These are phyloP conservation scores for Adoxophyes honmai DNA, from an alignment of 1,140 invertebrate genomes.

Conservation along the genomic window DNA sequence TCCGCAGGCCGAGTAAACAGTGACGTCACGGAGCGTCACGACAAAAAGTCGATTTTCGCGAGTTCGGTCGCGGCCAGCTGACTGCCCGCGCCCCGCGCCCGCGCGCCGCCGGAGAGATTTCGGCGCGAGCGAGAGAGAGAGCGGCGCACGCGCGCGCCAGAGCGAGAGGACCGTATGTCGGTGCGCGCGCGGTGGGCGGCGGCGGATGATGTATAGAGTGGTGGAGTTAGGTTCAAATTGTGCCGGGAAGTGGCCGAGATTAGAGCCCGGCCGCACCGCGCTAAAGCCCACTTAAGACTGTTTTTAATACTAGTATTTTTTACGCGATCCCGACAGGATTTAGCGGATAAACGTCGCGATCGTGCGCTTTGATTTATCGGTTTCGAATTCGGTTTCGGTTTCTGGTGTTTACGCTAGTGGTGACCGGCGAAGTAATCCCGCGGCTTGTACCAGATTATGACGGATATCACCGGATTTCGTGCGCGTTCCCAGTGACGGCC, in stretches of 20 bases:
- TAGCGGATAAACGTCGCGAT: slow-evolving; percentile 70
- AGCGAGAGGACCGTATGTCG: slow-evolving; percentile 41
- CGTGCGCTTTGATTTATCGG: slow-evolving; percentile 74
- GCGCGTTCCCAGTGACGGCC: slow-evolving; percentile 50
- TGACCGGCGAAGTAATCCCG: slow-evolving; percentile 63
- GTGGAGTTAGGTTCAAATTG: slow-evolving; percentile 83
- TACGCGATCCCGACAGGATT: slow-evolving; percentile 75
- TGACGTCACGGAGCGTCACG: slow-evolving; percentile 74
- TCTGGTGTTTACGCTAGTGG: slow-evolving; percentile 71
- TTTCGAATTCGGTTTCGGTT: slow-evolving; percentile 56
- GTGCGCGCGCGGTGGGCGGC: slow-evolving; percentile 57
- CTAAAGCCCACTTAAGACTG: slow-evolving; percentile 76
- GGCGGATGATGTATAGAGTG: slow-evolving; percentile 82
- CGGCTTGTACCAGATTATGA: slow-evolving; percentile 69
- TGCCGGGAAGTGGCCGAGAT: slow-evolving; percentile 83
- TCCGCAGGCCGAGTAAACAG: slow-evolving; percentile 65
- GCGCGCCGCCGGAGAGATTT: slow-evolving; percentile 59
- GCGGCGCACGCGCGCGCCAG: slow-evolving; percentile 32
- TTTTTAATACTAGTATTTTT: slow-evolving; percentile 77
- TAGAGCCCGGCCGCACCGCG: slow-evolving; percentile 76
- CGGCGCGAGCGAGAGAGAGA: slow-evolving; percentile 44
- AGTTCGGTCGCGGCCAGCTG: slow-evolving; percentile 74
- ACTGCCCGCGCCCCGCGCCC: slow-evolving; percentile 51
- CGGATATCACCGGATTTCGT: slow-evolving; percentile 67
- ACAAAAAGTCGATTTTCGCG: slow-evolving; percentile 76